Conservation (phyloP, 2,113 vertebrate species). For the Gopherus flavomarginatus region DNA sequence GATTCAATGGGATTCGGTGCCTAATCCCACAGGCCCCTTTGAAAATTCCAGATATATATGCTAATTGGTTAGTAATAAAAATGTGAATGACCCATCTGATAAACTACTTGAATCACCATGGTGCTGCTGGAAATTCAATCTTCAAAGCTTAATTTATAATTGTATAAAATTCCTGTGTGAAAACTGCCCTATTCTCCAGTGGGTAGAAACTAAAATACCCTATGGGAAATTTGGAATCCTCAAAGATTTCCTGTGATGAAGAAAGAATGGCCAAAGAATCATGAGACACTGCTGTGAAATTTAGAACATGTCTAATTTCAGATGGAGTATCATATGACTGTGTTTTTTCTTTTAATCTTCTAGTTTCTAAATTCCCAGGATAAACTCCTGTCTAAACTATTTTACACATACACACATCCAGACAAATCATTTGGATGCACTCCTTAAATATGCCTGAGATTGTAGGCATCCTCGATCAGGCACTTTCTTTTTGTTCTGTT, state of each 20-base stretch:
- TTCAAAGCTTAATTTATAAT: conserved; percentile 73
- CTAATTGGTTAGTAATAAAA: background rate
- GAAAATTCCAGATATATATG: background rate
- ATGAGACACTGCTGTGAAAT: conserved; percentile 48
- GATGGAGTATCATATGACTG: conserved; percentile 35
- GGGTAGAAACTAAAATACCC: conserved; percentile 67
- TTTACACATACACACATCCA: background rate
- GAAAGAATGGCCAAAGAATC: conserved; percentile 60
- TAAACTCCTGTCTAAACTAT: conserved; percentile 10
- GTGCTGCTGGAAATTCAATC: conserved; percentile 17
- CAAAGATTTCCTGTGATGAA: background rate
- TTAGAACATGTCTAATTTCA: conserved; percentile 74
- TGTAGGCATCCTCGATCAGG: background rate
- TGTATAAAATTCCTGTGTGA: conserved; percentile 69
- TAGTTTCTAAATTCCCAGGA: conserved; percentile 10
- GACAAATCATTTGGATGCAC: background rate
- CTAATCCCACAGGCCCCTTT: background rate
- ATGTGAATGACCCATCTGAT: background rate
- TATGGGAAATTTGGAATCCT: conserved; percentile 56
- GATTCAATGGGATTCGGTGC: background rate
- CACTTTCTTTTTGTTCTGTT: background rate
- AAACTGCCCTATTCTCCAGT: conserved; percentile 67
- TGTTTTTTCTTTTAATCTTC: conserved; percentile 41
- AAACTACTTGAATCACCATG: conserved; percentile 28
- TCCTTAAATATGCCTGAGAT: background rate